A percentile compares a stretch with the other conserved stretches of the same genome.
Evolutionary conservation across 2,888 invertebrate species (phyloP).

Genomic region (Ichneumoninae sp.): DNA sequence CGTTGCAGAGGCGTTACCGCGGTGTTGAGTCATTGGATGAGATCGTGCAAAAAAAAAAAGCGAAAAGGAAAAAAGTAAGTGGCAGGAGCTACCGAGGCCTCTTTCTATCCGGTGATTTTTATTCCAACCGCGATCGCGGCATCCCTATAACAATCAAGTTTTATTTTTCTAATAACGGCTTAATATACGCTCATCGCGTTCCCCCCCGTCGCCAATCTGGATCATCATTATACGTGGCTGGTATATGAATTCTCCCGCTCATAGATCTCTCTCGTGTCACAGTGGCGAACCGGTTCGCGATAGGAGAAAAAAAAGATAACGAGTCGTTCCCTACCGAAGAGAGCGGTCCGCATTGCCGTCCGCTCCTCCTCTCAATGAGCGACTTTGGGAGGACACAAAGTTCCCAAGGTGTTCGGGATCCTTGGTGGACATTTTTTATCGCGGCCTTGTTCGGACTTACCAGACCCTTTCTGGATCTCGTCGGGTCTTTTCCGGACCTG

Average conservation of each 20-base stretch:
- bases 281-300: constrained; percentile 59
- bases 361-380: constrained; percentile 18
- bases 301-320: constrained; percentile 22
- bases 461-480: no score
- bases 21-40: constrained; percentile 26
- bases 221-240: constrained; percentile 46
- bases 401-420: neutral
- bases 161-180: constrained; percentile 67
- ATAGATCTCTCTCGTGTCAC: constrained; percentile 48
- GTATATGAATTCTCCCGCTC: constrained; percentile 35
- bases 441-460: neutral
- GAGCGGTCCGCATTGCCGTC: constrained; percentile 22
- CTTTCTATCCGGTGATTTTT: constrained; percentile 45
- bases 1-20: neutral
- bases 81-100: constrained; percentile 16
- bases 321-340: constrained; percentile 35
- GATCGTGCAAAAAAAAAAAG: neutral
- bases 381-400: constrained; percentile 7
- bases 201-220: constrained; percentile 46
- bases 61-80: constrained; percentile 18
- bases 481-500: no score
- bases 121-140: constrained; percentile 42
- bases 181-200: constrained; percentile 47
- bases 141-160: constrained; percentile 51
- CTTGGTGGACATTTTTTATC: neutral